These are phyloP conservation scores for Empis livida DNA, from an alignment of 2,888 invertebrate species.

Conservation along the genomic window DNA sequence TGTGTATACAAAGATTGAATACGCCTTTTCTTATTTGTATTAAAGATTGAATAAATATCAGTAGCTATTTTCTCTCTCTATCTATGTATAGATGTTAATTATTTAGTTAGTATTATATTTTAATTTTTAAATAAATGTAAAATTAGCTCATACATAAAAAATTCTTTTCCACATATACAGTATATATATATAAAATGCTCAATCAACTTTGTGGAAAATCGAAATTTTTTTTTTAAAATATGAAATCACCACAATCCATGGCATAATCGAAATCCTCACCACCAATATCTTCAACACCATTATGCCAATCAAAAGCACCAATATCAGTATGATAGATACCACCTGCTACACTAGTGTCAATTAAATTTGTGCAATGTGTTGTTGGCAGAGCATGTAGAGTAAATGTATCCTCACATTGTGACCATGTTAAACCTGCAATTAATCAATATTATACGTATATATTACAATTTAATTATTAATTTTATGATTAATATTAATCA, in stretches of 20 bases:
- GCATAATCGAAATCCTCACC: conserved; percentile 56
- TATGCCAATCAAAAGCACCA: conserved; percentile 43
- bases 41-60: not conserved
- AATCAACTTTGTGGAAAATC: too few species aligned
- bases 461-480: not conserved
- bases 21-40: too few species aligned
- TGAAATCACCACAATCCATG: conserved; percentile 59
- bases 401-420: conserved; percentile 53
- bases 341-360: conserved; percentile 41
- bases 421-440: conserved; percentile 45
- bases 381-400: conserved; percentile 51
- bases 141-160: too few species aligned
- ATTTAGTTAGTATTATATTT: too few species aligned
- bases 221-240: conserved; percentile 39
- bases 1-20: too few species aligned
- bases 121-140: too few species aligned
- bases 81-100: not conserved
- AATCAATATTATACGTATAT: not conserved
- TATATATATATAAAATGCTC: too few species aligned
- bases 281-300: conserved; percentile 37
- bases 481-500: not conserved
- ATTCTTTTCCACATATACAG: too few species aligned
- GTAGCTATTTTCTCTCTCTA: conserved; percentile 2
- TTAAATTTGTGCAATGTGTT: conserved; percentile 49
- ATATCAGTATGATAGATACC: conserved; percentile 52